Evolutionary conservation across 1,140 invertebrate genomes (phyloP), one percentile per base, ranked within the genome.

Genomic region (Megalonaias nervosa): DNA sequence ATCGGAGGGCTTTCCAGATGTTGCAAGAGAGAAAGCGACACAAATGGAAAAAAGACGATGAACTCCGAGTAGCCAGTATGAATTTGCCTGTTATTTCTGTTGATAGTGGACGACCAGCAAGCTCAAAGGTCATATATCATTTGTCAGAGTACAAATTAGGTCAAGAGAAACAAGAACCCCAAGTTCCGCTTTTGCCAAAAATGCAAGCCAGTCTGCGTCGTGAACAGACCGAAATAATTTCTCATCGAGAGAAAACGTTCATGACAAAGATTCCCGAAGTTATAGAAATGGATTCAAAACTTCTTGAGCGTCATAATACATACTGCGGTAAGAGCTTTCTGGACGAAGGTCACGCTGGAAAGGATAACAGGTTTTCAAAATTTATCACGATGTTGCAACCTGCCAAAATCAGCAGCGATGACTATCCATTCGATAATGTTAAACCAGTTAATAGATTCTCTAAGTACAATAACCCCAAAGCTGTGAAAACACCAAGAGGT

Each of bases 191-290:
- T 38, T 58, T 78, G 19, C 76, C 76, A 12, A 78, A 78, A 60
- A 73, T 78, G 71, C 73, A 78, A 16, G 61, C 74, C 55, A 78
- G 71, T n/a, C 64, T 78, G 15, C n/a, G 65, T n/a, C 70, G 76
- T 55, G 76, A 78, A 56, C 76, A 73, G 60, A 78, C 76, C 14
- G 76, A 78, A 72, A 78, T 78, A 62, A 78, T 78, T 17, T 73
- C 76, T 56, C 76, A 78, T 31, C 11, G 71, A 48, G 76, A 78
- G 38, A 78, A 78, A 26, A 78, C 76, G 11, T 78, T 78, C 31
- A 78, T 78, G 76, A 78, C 76, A 11, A 67, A 66, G 65, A 73
- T 78, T 64, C 76, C 76, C 2, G 76, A 78, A 74, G 68, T 78
- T 19, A 78, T 78, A 31, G 61, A 78, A 15, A 72, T 72, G 11